Evolutionary conservation across 2,888 invertebrate species (phyloP), one percentile per base, ranked within the genome.

Genomic region (Pristionchus mayeri): DNA sequence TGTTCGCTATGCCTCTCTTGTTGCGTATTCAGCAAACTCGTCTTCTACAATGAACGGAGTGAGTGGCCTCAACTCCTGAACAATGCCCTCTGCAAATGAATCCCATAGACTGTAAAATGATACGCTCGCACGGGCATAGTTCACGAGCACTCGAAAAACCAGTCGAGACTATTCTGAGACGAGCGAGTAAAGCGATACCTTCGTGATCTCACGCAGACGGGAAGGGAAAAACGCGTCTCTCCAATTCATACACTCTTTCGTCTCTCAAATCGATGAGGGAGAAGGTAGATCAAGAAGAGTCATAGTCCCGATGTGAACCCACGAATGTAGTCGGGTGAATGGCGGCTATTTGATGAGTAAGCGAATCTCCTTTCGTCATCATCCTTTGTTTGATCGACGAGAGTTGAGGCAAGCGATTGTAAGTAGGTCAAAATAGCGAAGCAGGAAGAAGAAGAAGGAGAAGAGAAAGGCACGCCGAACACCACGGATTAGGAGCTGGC

Each of bases 361-460:
- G 71, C 44, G 40, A 71, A 71, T 71, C 71, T 30, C n/a, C n/a
- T 27, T 24, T 57, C 37, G 11, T n/a, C 37, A 71, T 71, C 71
- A 71, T 71, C 71, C 24, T 44, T n/a, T 67, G 71, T 71, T 71
- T 71, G 71, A 40, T 44, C 44, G 21, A n/a, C 37, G 37, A 2
- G 67, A 44, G 24, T 44, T 40, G 71, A 71, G 71, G n/a, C n/a
- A 21, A 71, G 30, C 30, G 71, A 44, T 37, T 40, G 71, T 71
- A 71, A 71, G 71, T 71, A 71, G 40, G 71, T 71, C 71, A 71
- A 71, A 71, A 71, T 71, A 71, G 71, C 21, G 63, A 71, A 71
- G 71, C 71, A 40, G 71, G 71, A 71, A 71, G 71, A 44, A 71
- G 67, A 67, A 37, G n/a, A 52, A 21, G 57, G 30, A 57, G 27